phyloP scores from a whole-genome alignment of 1,140 invertebrate species.

The Drosophila tani region DNA sequence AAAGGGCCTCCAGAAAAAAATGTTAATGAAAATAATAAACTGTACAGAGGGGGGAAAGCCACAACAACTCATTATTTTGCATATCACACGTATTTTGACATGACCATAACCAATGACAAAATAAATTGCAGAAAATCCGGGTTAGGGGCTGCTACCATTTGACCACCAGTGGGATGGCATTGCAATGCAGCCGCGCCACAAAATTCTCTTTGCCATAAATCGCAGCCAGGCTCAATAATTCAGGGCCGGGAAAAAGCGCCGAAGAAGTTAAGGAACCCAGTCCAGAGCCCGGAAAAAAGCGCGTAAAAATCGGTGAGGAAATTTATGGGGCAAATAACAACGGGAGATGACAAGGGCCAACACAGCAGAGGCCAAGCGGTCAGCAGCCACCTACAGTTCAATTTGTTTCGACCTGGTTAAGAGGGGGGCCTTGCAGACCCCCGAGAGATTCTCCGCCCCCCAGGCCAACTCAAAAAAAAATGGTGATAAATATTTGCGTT shows the following conservation, averaged over 20 bases:
- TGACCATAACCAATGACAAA: slow-evolving; percentile 76
- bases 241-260: slow-evolving; percentile 45
- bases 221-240: slow-evolving; percentile 73
- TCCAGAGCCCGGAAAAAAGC: slow-evolving; percentile 51
- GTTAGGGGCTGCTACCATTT: slow-evolving; percentile 55
- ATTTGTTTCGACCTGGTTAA: slow-evolving; percentile 75
- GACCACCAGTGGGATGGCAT: slow-evolving; percentile 29
- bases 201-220: slow-evolving; percentile 68
- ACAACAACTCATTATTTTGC: slow-evolving; percentile 80
- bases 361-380: slow-evolving; percentile 73
- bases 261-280: slow-evolving; percentile 35
- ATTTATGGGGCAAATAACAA: slow-evolving; percentile 83
- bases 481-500: slow-evolving; percentile 79
- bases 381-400: slow-evolving; percentile 79
- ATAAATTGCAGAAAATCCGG: slow-evolving; percentile 78
- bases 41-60: slow-evolving; percentile 39
- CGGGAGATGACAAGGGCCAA: slow-evolving; percentile 81
- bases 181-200: slow-evolving; percentile 6
- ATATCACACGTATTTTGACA: slow-evolving; percentile 83
- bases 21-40: slow-evolving; percentile 52
- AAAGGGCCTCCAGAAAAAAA: slow-evolving; percentile 13
- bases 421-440: slow-evolving; percentile 6
- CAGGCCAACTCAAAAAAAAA: slow-evolving; percentile 22
- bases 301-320: slow-evolving; percentile 78
- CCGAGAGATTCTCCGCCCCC: neutral